These are phyloP conservation scores for Encarsia formosa DNA, from an alignment of 2,888 invertebrate genomes.

Conservation along the genomic window DNA sequence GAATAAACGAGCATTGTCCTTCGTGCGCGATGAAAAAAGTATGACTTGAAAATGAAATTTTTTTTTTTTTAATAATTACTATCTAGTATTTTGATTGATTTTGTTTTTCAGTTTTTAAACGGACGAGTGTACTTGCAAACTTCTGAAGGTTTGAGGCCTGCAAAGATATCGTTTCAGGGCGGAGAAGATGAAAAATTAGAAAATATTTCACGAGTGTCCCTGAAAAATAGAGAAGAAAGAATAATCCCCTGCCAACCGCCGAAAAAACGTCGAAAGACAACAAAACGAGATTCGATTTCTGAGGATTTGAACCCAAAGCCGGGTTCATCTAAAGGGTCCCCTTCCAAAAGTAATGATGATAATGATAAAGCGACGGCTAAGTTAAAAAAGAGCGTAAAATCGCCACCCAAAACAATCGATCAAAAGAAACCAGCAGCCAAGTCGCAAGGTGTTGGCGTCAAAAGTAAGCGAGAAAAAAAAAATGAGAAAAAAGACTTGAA, in stretches of 20 bases:
- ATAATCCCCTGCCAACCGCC: constrained; percentile 35
- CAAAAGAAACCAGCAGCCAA: constrained; percentile 25
- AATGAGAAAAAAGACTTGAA: constrained; percentile 52
- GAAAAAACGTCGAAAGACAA: constrained; percentile 50
- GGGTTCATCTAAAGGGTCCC: constrained; percentile 22
- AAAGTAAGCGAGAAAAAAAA: constrained; percentile 46
- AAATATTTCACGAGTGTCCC: constrained; percentile 49
- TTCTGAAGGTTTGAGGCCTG: constrained; percentile 64
- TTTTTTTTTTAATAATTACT: not conserved
- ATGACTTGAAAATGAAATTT: too few relatives aligned
- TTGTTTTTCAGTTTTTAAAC: constrained; percentile 63
- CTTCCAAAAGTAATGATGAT: constrained; percentile 25
- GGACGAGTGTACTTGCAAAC: constrained; percentile 72
- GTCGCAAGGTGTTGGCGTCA: constrained; percentile 22
- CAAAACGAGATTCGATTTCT: constrained; percentile 42
- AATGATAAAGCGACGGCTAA: constrained; percentile 35
- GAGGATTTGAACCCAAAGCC: constrained; percentile 25
- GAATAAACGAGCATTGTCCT: constrained; percentile 55
- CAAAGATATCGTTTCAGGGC: constrained; percentile 59
- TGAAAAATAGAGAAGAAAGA: constrained; percentile 44
- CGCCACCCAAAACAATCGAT: constrained; percentile 39
- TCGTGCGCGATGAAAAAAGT: constrained; percentile 60
- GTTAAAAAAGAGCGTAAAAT: constrained; percentile 43
- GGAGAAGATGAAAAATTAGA: constrained; percentile 52
- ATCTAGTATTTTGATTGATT: too few relatives aligned